Conservation (phyloP, 2,113 vertebrate genomes). For the Atlantisia rogersi region DNA sequence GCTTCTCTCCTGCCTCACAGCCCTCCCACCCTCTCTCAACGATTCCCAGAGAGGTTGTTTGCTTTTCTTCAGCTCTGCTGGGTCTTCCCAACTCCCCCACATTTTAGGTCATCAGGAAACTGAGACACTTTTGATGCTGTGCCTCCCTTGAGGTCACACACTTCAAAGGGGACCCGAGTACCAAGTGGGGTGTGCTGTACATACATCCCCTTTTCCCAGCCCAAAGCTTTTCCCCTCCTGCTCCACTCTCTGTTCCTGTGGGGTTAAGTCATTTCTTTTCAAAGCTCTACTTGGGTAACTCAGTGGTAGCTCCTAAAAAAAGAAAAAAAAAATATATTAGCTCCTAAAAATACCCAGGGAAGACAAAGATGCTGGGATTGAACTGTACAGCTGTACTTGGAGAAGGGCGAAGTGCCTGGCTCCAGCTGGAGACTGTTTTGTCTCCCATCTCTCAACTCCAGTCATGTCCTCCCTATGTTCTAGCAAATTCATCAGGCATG, state of each 20-base stretch:
- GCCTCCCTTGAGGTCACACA: conserved; percentile 16
- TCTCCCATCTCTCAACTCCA: conserved; percentile 27
- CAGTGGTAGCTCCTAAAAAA: background rate
- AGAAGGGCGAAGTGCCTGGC: background rate
- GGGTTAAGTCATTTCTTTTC: background rate
- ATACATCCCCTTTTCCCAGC: background rate
- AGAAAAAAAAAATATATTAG: background rate
- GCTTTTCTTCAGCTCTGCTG: background rate
- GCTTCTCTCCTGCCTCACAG: background rate
- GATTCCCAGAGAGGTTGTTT: background rate
- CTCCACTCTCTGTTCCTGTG: background rate
- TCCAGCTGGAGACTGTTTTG: conserved; percentile 58
- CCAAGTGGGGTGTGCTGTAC: fast-evolving
- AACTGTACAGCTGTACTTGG: background rate
- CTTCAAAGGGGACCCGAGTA: background rate
- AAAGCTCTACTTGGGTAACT: background rate
- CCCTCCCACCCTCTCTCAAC: background rate
- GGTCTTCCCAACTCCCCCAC: background rate
- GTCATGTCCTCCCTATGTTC: conserved; percentile 21
- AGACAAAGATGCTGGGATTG: background rate
- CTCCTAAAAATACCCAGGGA: conserved; percentile 40
- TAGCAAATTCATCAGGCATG: conserved; percentile 47
- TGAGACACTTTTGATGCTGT: background rate
- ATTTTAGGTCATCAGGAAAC: background rate
- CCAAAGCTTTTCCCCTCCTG: background rate